A percentile compares a stretch with the other conserved stretches of the same genome.
phyloP scores from a whole-genome alignment of 2,113 vertebrate species.

The Oncorhynchus mykiss region DNA sequence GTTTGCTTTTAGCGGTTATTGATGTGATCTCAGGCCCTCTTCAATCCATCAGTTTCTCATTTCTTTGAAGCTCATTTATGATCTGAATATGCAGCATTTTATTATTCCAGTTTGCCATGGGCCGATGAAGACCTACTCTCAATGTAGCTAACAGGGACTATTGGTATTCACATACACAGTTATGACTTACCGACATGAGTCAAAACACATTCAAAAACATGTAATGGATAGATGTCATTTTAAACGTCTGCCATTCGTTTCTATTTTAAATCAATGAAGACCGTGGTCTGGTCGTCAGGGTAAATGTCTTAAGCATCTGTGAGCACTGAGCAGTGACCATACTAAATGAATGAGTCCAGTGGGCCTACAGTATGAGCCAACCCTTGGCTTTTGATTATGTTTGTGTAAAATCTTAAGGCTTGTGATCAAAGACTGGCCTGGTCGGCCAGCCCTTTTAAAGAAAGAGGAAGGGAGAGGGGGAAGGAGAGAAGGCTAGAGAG shows the following conservation, averaged over 20 bases:
- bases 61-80: no score
- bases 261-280: no score
- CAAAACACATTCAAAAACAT: conserved; percentile 31
- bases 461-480: conserved; percentile 3
- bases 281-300: conserved; percentile 13
- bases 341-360: conserved; percentile 79
- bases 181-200: conserved; percentile 52
- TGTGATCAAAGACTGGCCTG: conserved; percentile 78
- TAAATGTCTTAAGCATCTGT: conserved; percentile 42
- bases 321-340: conserved; percentile 20
- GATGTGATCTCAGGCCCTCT: no score
- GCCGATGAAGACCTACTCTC: no score
- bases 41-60: no score
- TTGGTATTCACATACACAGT: conserved; percentile 53
- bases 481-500: no score
- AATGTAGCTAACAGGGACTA: conserved; percentile 38
- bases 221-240: no score
- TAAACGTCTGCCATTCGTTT: no score
- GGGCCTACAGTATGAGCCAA: conserved; percentile 61
- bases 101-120: no score
- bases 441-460: conserved; percentile 64
- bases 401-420: conserved; percentile 83
- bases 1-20: no score
- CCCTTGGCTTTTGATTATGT: conserved; percentile 79
- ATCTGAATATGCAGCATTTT: no score